Evolutionary conservation across 2,888 invertebrate species (phyloP).

Genomic region (Andricus curvator): DNA sequence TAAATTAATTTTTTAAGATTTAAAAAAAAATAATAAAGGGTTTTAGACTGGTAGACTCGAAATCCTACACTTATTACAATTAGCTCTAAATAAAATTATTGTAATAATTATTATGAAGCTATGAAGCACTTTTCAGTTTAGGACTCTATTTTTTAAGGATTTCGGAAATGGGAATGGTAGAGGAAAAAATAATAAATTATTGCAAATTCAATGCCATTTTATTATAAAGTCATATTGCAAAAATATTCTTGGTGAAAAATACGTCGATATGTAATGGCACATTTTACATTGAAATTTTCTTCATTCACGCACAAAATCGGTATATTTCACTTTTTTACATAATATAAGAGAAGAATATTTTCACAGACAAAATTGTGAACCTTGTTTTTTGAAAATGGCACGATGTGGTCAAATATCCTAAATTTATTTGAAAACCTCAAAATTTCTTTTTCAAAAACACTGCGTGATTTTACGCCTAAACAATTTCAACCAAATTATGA

Average conservation of each 20-base stretch:
- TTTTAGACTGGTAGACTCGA: too few species aligned
- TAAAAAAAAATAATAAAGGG: too few species aligned
- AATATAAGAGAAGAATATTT: background rate
- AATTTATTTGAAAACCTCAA: background rate
- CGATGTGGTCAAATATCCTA: background rate
- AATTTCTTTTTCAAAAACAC: background rate
- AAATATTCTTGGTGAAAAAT: slow-evolving; percentile 63
- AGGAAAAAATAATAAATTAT: background rate
- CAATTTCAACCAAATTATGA: slow-evolving; percentile 1
- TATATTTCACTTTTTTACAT: background rate
- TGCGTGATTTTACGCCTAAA: background rate
- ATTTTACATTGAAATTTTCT: background rate
- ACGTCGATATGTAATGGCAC: slow-evolving; percentile 33
- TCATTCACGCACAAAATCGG: background rate
- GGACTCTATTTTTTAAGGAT: too few species aligned
- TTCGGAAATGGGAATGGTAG: slow-evolving; percentile 13
- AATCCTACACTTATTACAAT: too few species aligned
- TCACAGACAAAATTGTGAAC: slow-evolving; percentile 12
- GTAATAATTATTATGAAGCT: too few species aligned
- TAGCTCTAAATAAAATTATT: too few species aligned
- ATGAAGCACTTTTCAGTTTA: background rate
- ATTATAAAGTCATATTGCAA: slow-evolving; percentile 64
- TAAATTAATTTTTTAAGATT: background rate
- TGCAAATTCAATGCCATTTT: slow-evolving; percentile 42
- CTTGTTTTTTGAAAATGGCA: background rate